A percentile compares a stretch with the other conserved stretches of the same genome.
Conservation (phyloP, 2,888 invertebrate genomes). For the Dicycla oo region DNA sequence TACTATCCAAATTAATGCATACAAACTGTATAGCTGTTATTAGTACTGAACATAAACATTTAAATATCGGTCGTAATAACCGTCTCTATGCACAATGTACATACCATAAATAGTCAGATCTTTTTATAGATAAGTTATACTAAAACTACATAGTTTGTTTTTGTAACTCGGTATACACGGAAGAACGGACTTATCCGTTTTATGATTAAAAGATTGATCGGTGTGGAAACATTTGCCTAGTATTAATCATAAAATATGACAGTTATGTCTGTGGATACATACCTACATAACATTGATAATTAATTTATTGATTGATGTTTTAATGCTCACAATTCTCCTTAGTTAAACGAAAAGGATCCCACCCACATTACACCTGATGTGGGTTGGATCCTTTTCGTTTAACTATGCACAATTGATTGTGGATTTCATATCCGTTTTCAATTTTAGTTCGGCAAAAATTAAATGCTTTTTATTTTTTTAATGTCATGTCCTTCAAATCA, state of each 20-base stretch:
- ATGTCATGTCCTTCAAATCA: not conserved
- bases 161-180: slow-evolving; percentile 25
- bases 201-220: slow-evolving; percentile 11
- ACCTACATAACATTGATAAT: not conserved
- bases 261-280: not conserved
- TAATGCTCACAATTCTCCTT: slow-evolving; percentile 5
- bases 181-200: slow-evolving; percentile 16
- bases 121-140: slow-evolving; percentile 35
- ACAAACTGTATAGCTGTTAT: slow-evolving; percentile 25
- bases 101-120: slow-evolving; percentile 22
- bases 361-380: too few relatives aligned
- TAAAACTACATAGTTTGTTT: slow-evolving; percentile 34
- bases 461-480: not conserved
- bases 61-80: slow-evolving; percentile 38
- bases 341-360: too few relatives aligned
- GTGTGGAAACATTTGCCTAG: not conserved
- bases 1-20: slow-evolving; percentile 38
- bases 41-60: slow-evolving; percentile 35
- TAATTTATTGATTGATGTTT: slow-evolving; percentile 26
- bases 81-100: slow-evolving; percentile 21
- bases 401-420: slow-evolving; percentile 13
- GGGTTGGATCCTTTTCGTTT: too few relatives aligned
- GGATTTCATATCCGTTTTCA: not conserved
- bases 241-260: slow-evolving; percentile 3
- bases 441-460: not conserved